Percentiles rank a stretch among this genome's conserved stretches.
phyloP scores from a whole-genome alignment of 2,888 invertebrate species.

The Folsomia candida region DNA sequence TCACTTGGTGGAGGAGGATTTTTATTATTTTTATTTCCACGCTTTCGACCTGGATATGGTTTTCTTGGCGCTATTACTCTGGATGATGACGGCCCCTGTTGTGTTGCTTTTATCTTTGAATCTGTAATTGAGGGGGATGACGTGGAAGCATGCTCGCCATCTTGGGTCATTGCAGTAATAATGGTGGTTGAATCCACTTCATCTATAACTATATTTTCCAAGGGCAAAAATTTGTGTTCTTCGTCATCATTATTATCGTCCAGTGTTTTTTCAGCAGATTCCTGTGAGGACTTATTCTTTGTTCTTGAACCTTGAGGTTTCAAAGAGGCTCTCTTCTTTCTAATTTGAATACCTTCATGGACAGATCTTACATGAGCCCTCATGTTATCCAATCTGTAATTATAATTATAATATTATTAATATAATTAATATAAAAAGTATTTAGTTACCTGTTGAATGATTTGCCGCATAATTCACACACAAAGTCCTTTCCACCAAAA shows the following conservation, averaged over 20 bases:
- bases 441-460: not conserved
- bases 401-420: too few relatives aligned
- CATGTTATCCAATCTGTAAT: constrained; percentile 10
- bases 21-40: not conserved
- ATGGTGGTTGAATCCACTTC: too few relatives aligned
- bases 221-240: not conserved
- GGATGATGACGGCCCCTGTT: too few relatives aligned
- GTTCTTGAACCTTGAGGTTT: not conserved
- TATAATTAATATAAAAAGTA: not conserved
- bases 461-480: constrained; percentile 10
- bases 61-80: not conserved
- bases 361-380: constrained; percentile 10
- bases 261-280: not conserved
- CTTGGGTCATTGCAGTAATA: not conserved
- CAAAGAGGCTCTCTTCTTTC: not conserved
- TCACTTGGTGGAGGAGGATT: not conserved
- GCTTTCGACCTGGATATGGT: not conserved
- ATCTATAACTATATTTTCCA: too few relatives aligned
- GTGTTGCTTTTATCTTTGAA: too few relatives aligned
- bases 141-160: too few relatives aligned
- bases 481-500: not conserved
- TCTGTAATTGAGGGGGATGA: too few relatives aligned
- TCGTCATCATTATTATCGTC: not conserved
- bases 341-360: constrained; percentile 6
- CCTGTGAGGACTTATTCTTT: not conserved